phyloP scores from a whole-genome alignment of 2,797 vertebrate genomes.

The Cyclopterus lumpus region DNA sequence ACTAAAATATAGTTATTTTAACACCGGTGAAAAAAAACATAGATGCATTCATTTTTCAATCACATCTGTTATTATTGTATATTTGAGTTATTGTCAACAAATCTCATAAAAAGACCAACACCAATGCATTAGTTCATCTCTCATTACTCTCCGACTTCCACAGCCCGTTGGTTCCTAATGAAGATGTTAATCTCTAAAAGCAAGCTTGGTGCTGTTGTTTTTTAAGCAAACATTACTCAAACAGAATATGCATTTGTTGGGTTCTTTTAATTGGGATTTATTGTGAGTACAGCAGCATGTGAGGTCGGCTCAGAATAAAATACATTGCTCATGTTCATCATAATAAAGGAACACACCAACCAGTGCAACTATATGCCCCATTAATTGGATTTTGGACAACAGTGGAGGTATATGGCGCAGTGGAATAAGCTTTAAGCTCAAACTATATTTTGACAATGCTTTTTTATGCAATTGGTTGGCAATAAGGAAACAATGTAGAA shows the following conservation, averaged over 20 bases:
- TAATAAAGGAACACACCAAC: not conserved
- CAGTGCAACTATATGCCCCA: not conserved
- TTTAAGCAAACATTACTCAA: not conserved
- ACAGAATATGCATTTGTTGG: not conserved
- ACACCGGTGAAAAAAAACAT: too few relatives aligned
- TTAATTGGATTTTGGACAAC: conserved; percentile 5
- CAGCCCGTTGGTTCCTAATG: not conserved
- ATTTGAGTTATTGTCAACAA: not conserved
- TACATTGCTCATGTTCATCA: not conserved
- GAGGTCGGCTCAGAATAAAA: not conserved
- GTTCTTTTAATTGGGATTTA: not conserved
- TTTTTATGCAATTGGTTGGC: not conserved
- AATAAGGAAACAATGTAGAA: not conserved
- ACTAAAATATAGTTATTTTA: too few relatives aligned
- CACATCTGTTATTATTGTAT: not conserved
- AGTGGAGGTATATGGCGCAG: not conserved
- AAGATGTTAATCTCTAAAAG: not conserved
- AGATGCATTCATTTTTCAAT: too few relatives aligned
- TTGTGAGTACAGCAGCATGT: not conserved
- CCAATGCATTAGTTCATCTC: not conserved
- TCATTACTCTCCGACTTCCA: not conserved
- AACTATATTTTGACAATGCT: not conserved
- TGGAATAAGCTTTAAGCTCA: not conserved
- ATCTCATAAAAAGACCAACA: not conserved
- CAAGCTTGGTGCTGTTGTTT: not conserved